Evolutionary conservation across 2,113 vertebrate species (phyloP), one percentile per base, ranked within the genome.

Genomic region (Chloebia gouldiae): DNA sequence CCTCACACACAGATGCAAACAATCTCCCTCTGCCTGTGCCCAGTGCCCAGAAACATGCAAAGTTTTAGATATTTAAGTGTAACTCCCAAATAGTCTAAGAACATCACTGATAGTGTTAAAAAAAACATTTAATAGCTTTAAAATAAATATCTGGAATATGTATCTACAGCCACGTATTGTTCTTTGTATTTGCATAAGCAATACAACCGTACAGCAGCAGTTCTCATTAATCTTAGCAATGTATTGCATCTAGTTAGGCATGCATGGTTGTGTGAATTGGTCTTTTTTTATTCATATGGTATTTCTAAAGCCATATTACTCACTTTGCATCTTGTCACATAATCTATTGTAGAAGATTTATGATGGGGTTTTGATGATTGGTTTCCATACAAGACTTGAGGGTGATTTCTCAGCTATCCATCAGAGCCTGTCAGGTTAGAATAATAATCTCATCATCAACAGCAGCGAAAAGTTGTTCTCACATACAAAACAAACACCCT

Each of bases 221-320:
- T 64, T 80, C 88, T 79, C 57, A 82, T 91, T 91, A 71, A 57
- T 77, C 63, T 91, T 75, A 8, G 30, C 40, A 81, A 28, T 15
- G 35, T 51, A 37, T 82, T 82, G 28, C 13, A 37, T 66, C 68
- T 81, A 39, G 35, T 90, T 76, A 42, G 54, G 71, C 24, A 64
- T 44, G 39, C 40, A 24, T 64, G n/a, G 51, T 33, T 92, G 37
- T 83, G 49, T 89, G n/a, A 59, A 71, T 68, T 81, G 39, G 15
- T 82, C 50, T 85, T 81, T 79, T 80, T 88, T 91, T 61, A 78
- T 93, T 93, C 25, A 31, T 91, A 35, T 28, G 35, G 50, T 79
- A 93, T 86, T 95, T 88, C 82, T 90, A 64, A 96, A 94, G 44
- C 49, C 18, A 15, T 78, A 77, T 92, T 95, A 81, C 39, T 86